phyloP scores from a whole-genome alignment of 2,888 invertebrate species.

The Eupithecia inturbata region DNA sequence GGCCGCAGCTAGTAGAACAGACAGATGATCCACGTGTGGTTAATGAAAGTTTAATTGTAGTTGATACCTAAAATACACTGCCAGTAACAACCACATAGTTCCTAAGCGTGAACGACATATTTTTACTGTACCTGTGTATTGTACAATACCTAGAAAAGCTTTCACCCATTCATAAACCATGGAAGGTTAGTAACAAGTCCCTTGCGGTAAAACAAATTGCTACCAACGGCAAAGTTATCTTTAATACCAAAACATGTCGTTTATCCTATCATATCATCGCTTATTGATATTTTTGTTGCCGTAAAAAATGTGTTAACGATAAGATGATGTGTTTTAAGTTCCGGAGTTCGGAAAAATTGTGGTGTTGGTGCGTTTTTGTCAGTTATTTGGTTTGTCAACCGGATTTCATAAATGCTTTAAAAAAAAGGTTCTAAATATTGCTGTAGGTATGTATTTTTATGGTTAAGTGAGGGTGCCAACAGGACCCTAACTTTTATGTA shows the following conservation, averaged over 20 bases:
- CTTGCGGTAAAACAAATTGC: constrained; percentile 9
- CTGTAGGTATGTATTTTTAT: no score
- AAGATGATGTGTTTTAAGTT: constrained; percentile 46
- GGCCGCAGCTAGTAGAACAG: no score
- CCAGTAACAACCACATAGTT: not conserved
- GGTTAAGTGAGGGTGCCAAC: not conserved
- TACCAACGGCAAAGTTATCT: not conserved
- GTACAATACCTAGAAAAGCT: not conserved
- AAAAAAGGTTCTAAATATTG: no score
- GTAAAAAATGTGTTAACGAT: constrained; percentile 42
- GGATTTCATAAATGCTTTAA: no score
- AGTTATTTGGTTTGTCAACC: not conserved
- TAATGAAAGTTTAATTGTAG: not conserved
- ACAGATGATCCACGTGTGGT: no score
- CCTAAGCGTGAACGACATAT: not conserved
- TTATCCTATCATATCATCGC: constrained; percentile 20
- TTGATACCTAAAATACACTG: not conserved
- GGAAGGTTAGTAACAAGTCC: not conserved
- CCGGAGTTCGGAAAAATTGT: constrained; percentile 48
- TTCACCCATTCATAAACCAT: not conserved
- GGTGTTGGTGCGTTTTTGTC: constrained; percentile 47
- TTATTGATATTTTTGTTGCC: constrained; percentile 16
- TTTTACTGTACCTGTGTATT: not conserved
- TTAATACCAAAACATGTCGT: constrained; percentile 13
- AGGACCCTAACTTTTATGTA: not conserved